Conservation (phyloP, 30 jellyfish, hydroid and myxozoan species). For the Aurelia sp. region DNA sequence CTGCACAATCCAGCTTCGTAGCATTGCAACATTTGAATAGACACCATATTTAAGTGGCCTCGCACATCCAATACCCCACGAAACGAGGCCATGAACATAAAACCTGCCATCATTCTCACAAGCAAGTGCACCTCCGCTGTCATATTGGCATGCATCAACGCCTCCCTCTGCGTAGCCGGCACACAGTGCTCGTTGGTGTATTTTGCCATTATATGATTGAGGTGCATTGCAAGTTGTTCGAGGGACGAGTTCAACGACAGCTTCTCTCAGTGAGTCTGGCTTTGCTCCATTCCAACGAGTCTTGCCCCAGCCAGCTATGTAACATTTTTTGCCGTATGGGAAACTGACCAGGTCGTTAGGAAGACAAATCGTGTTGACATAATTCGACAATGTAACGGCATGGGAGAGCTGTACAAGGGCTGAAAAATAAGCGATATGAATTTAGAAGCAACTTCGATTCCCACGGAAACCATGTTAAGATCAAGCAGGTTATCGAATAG, state of each 20-base stretch:
- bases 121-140: slow-evolving; percentile 95
- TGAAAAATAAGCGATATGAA: background rate
- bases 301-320: slow-evolving; percentile 97
- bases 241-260: slow-evolving; percentile 73
- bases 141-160: slow-evolving; percentile 94
- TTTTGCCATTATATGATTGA: slow-evolving; percentile 71
- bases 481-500: too few relatives aligned
- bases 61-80: slow-evolving; percentile 96
- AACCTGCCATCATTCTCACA: slow-evolving; percentile 78
- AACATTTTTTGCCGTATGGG: slow-evolving; percentile 56
- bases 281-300: slow-evolving; percentile 73
- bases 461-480: too few relatives aligned
- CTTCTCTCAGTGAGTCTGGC: slow-evolving; percentile 79
- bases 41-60: slow-evolving; percentile 87
- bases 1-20: slow-evolving; percentile 74
- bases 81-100: slow-evolving; percentile 85
- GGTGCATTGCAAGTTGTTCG: slow-evolving; percentile 79
- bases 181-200: slow-evolving; percentile 83
- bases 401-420: slow-evolving; percentile 36
- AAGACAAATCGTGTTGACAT: slow-evolving; percentile 77
- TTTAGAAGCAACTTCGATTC: too few relatives aligned
- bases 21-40: slow-evolving; percentile 72
- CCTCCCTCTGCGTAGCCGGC: slow-evolving; percentile 94
- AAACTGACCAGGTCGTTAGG: slow-evolving; percentile 60
- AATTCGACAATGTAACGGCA: slow-evolving; percentile 24